Conservation (phyloP, 1,140 invertebrate genomes). For the Drosophila trapezifrons region DNA sequence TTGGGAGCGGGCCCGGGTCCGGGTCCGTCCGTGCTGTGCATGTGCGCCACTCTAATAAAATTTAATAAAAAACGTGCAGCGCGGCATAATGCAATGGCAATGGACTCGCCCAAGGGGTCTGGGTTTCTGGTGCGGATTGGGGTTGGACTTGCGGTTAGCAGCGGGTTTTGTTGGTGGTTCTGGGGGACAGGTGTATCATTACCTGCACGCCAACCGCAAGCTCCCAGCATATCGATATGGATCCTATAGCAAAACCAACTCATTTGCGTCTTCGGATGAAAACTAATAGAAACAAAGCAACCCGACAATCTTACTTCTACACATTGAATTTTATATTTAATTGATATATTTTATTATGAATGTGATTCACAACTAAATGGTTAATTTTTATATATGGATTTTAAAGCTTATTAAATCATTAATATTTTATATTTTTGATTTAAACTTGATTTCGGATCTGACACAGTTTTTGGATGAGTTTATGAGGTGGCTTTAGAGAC, state of each 20-base stretch:
- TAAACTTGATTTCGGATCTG: too few relatives aligned
- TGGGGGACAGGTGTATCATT: slow-evolving; percentile 33
- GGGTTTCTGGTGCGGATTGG: background rate
- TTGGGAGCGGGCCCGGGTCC: background rate
- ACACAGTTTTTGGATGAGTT: too few relatives aligned
- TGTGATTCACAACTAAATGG: too few relatives aligned
- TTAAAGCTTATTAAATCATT: too few relatives aligned
- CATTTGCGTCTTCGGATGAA: slow-evolving; percentile 61
- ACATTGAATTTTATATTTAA: background rate
- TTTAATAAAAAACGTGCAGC: slow-evolving; percentile 81
- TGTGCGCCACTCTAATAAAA: slow-evolving; percentile 77
- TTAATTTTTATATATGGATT: too few relatives aligned
- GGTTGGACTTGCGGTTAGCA: background rate
- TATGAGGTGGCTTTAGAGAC: too few relatives aligned
- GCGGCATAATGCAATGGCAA: slow-evolving; percentile 73
- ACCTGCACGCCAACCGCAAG: slow-evolving; percentile 58
- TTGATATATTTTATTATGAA: background rate
- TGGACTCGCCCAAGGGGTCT: slow-evolving; percentile 36
- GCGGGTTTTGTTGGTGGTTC: background rate
- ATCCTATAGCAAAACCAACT: slow-evolving; percentile 59
- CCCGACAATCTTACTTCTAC: too few relatives aligned
- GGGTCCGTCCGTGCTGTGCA: slow-evolving; percentile 48
- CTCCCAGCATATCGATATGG: slow-evolving; percentile 70
- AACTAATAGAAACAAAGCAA: too few relatives aligned
- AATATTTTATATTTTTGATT: too few relatives aligned